Percentiles rank a stretch among this genome's conserved stretches.
phyloP scores from a whole-genome alignment of 2,888 invertebrate genomes.

The Bombylius major region DNA sequence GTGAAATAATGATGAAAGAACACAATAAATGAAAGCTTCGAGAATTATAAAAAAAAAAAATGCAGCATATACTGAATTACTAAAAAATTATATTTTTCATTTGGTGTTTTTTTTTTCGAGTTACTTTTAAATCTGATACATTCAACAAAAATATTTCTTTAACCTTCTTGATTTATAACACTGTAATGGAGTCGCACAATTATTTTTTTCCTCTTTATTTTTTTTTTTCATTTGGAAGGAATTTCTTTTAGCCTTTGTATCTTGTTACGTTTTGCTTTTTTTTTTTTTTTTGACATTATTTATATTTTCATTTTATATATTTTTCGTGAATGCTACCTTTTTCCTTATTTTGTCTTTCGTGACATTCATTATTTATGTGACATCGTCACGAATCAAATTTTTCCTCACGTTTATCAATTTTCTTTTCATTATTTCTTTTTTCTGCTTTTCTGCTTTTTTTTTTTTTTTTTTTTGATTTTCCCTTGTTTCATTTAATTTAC shows the following conservation, averaged over 20 bases:
- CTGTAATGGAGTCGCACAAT: neutral
- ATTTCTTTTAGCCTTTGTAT: too few relatives aligned
- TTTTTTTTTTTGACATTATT: neutral
- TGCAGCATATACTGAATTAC: too few relatives aligned
- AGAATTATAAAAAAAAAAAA: too few relatives aligned
- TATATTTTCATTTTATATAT: neutral
- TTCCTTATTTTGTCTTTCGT: neutral
- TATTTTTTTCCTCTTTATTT: neutral
- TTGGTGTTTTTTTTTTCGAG: too few relatives aligned
- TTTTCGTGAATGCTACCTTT: neutral
- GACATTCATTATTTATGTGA: slow-evolving; percentile 4
- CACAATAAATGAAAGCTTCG: too few relatives aligned
- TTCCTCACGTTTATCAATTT: slow-evolving; percentile 5
- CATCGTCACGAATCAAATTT: slow-evolving; percentile 6
- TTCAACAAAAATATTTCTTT: neutral
- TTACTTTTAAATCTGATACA: neutral
- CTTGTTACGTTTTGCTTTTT: too few relatives aligned
- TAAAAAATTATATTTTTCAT: too few relatives aligned
- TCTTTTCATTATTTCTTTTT: neutral
- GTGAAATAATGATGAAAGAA: too few relatives aligned
- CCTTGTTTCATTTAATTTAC: too few relatives aligned
- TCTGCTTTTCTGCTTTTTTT: too few relatives aligned
- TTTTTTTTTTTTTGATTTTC: too few relatives aligned
- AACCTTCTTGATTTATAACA: neutral
- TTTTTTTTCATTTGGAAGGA: too few relatives aligned